These are phyloP conservation scores for Euproctis similis DNA, from an alignment of 2,888 invertebrate genomes.

Conservation along the genomic window DNA sequence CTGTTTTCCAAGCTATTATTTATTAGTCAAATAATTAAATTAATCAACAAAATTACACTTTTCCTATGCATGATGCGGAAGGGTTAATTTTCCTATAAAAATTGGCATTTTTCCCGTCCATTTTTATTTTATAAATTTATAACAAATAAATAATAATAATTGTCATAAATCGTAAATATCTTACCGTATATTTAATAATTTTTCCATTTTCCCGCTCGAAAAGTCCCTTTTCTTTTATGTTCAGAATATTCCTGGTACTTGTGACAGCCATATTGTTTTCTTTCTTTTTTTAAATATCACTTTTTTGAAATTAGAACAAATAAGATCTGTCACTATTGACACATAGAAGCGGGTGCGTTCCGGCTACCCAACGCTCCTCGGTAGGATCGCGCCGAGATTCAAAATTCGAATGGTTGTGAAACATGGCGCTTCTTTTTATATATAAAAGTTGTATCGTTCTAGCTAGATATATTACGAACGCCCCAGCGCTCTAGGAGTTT, in stretches of 20 bases:
- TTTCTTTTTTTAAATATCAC: constrained; percentile 15
- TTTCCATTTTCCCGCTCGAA: constrained; percentile 62
- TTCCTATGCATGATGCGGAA: too few relatives aligned
- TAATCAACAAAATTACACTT: too few relatives aligned
- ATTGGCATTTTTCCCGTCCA: too few relatives aligned
- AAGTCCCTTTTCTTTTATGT: constrained; percentile 56
- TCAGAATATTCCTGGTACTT: constrained; percentile 60
- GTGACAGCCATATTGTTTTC: constrained; percentile 62
- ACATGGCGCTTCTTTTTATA: constrained; percentile 64
- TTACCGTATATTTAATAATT: constrained; percentile 67
- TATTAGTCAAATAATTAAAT: too few relatives aligned
- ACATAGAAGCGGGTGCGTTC: constrained; percentile 39
- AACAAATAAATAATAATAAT: constrained; percentile 1
- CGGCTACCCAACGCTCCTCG: constrained; percentile 56
- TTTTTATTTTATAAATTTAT: background rate
- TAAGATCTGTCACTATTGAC: constrained; percentile 54
- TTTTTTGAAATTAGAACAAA: constrained; percentile 29
- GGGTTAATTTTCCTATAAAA: too few relatives aligned
- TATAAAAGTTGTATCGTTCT: constrained; percentile 50
- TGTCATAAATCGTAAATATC: constrained; percentile 5
- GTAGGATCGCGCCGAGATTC: constrained; percentile 63
- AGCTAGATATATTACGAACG: constrained; percentile 33
- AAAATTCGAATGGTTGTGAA: constrained; percentile 67
- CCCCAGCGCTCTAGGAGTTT: constrained; percentile 41
- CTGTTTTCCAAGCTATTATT: too few relatives aligned